Conservation (phyloP, 2,113 vertebrate species). For the Varanus komodoensis region DNA sequence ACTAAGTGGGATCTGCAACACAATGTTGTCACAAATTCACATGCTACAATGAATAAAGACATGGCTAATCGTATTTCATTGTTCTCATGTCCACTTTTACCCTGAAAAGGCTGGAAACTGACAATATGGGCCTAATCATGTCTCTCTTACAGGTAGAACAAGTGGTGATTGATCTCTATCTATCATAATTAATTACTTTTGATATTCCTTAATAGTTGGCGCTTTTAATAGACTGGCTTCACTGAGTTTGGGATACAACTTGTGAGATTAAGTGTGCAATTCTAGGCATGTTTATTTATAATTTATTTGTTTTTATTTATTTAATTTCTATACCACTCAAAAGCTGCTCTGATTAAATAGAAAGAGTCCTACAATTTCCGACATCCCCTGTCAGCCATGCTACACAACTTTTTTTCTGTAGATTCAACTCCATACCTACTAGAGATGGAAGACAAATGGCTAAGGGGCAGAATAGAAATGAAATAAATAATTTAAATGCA, state of each 20-base stretch:
- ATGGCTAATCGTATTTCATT: neutral
- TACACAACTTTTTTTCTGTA: too few species aligned
- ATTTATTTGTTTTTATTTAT: too few species aligned
- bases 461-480: neutral
- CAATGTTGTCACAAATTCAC: neutral
- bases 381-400: too few species aligned
- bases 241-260: neutral
- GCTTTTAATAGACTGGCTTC: neutral
- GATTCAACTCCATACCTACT: neutral
- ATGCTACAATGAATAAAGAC: too few species aligned
- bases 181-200: too few species aligned
- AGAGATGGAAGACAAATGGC: neutral
- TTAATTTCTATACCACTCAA: too few species aligned
- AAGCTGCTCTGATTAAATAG: too few species aligned
- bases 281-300: too few species aligned
- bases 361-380: too few species aligned
- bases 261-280: neutral
- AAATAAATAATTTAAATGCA: neutral
- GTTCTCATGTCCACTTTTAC: neutral
- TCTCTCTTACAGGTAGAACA: neutral
- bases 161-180: neutral
- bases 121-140: neutral
- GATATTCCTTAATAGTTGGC: too few species aligned
- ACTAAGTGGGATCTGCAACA: neutral
- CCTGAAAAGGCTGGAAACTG: neutral